A percentile compares a stretch with the other conserved stretches of the same genome.
These are phyloP conservation scores for Helicoverpa armigera DNA, from an alignment of 1,140 invertebrate genomes.

Conservation along the genomic window DNA sequence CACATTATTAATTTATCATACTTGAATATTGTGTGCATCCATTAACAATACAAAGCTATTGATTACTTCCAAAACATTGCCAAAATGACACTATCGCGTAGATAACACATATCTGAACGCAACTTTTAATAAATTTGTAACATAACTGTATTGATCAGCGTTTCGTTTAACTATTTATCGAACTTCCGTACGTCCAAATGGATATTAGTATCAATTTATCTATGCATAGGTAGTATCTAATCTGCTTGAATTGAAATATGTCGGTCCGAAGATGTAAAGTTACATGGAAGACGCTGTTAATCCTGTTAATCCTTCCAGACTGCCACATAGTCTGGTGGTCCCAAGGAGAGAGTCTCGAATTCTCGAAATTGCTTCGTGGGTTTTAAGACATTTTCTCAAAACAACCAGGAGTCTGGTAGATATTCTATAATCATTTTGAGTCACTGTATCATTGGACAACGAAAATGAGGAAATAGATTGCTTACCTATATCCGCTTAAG, in stretches of 20 bases:
- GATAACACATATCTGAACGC: neutral
- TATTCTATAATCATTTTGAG: too few species aligned
- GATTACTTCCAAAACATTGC: neutral
- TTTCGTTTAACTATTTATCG: slow-evolving; percentile 53
- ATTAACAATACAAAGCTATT: too few species aligned
- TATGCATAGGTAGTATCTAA: slow-evolving; percentile 69
- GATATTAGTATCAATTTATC: slow-evolving; percentile 71
- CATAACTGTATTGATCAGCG: slow-evolving; percentile 27
- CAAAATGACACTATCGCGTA: neutral
- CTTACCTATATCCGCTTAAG: too few species aligned
- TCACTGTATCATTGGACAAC: too few species aligned
- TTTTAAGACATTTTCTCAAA: too few species aligned
- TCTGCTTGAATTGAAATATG: slow-evolving; percentile 67
- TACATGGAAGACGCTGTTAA: neutral
- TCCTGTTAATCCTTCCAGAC: neutral
- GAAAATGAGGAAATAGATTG: too few species aligned
- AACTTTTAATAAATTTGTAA: slow-evolving; percentile 5
- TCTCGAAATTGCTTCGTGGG: too few species aligned
- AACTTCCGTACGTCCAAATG: slow-evolving; percentile 58
- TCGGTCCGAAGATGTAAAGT: slow-evolving; percentile 48
- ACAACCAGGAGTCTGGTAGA: too few species aligned
- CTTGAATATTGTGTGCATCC: too few species aligned
- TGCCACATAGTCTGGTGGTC: too few species aligned
- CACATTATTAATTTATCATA: too few species aligned
- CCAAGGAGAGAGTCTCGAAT: too few species aligned